phyloP scores from a whole-genome alignment of 2,113 vertebrate genomes.

The Hemiprocne comata region DNA sequence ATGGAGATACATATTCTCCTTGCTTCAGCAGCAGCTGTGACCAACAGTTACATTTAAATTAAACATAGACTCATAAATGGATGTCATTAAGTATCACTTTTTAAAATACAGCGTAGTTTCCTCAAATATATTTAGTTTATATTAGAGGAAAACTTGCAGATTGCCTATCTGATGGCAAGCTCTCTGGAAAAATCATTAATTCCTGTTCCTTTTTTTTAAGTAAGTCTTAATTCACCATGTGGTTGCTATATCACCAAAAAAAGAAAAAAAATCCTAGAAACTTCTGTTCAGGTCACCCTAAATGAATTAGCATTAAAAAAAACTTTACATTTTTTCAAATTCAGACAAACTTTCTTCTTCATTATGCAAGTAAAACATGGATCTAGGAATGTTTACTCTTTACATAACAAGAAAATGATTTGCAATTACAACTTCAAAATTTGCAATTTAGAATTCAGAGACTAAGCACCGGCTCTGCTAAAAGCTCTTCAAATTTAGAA shows the following conservation, averaged over 20 bases:
- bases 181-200: not conserved
- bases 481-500: not conserved
- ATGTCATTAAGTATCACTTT: not conserved
- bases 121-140: not conserved
- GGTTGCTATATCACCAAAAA: not conserved
- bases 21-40: not conserved
- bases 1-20: not conserved
- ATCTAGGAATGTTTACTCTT: not conserved
- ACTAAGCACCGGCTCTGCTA: not conserved
- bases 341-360: not conserved
- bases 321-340: not conserved
- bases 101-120: not conserved
- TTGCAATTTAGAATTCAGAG: not conserved
- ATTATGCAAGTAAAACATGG: not conserved
- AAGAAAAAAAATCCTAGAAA: not conserved
- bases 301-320: not conserved
- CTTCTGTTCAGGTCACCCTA: not conserved
- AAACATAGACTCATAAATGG: not conserved
- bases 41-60: not conserved
- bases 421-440: not conserved
- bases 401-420: not conserved
- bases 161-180: not conserved
- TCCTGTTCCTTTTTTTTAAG: not conserved
- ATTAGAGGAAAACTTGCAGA: not conserved
- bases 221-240: not conserved